Evolutionary conservation across 2,113 vertebrate species (phyloP).

Genomic region (Rhinopomastus cyanomelas): DNA sequence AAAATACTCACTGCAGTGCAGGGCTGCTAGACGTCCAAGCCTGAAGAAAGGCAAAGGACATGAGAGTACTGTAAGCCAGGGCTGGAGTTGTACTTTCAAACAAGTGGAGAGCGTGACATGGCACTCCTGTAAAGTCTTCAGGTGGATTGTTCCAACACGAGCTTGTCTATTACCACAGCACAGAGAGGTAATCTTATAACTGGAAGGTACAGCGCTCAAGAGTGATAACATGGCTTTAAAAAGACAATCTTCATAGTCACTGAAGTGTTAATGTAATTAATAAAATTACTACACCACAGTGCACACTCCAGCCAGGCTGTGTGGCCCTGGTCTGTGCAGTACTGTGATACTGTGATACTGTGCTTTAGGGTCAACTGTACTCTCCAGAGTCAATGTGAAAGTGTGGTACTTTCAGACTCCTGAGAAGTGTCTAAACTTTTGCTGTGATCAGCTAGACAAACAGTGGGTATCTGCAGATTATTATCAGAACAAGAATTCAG

Average conservation of each 20-base stretch:
- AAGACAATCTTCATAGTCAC: background rate
- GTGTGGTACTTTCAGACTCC: background rate
- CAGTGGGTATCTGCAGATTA: background rate
- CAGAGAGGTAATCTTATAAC: background rate
- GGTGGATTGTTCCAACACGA: background rate
- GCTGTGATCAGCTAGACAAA: background rate
- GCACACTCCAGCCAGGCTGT: background rate
- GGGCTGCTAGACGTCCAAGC: background rate
- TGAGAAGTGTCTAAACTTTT: background rate
- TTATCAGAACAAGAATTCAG: background rate
- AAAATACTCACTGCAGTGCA: background rate
- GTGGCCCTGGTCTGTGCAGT: background rate
- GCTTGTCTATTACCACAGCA: background rate
- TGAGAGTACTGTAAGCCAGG: background rate
- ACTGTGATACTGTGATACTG: too few relatives aligned
- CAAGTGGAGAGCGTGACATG: background rate
- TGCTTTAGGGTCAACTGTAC: background rate
- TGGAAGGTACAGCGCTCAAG: background rate
- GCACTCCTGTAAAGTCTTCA: background rate
- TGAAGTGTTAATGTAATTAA: background rate
- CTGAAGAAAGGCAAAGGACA: background rate
- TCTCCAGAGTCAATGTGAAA: fast-evolving
- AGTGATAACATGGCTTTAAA: background rate
- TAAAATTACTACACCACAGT: background rate
- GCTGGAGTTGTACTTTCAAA: background rate